Base-by-base conservation (phyloP, 2,113 vertebrate species). In the Columba livia region DNA sequence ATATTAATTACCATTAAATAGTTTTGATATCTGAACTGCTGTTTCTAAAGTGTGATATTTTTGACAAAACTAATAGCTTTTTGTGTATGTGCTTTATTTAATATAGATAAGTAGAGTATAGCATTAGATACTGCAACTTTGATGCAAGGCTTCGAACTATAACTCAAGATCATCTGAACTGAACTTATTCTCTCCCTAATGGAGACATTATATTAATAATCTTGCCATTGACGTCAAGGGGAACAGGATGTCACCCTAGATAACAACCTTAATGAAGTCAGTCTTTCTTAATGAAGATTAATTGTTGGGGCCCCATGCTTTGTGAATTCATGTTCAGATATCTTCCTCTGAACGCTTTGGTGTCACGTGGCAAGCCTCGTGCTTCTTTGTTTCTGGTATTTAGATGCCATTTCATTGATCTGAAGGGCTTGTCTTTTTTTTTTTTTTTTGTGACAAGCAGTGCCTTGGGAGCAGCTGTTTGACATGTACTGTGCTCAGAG, bases 161-260 rank as follows among this genome's bases (percentile, higher is more conserved):
- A 54, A 32, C 38, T 7, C 38, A 38, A 8, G 51, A 73, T 90
- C 58, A 26, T 82, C 61, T 71, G 66, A 26, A 48, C 71, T 84
- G 20, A 51, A 47, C 25, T 83, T 92, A 31, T 0, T 89, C 12
- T 88, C 15, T 70, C 91, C 36, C 36, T 58, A 65, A 70, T 44
- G 11, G 38, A 88, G 74, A 67, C 29, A 8, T 58, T 50, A 21
- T 70, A 89, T 89, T 65, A 88, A 79, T 87, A 77, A 83, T 88
- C 91, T 88, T 70, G 61, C 24, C 25, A 38, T 29, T 94, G 82
- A 95, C 21, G 42, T 91, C 95, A 92, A 50, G 56, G 38, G 82
- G 60, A 94, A 90, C 75, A 93, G 89, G 94, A 91, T 96, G 85
- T 96, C 74, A 90, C 72, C 64, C 88, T 74, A 85, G 92, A 91